Evolutionary conservation across 37 sponge, comb jelly and placozoan genomes (phyloP).

Genomic region (Corticium candelabrum): DNA sequence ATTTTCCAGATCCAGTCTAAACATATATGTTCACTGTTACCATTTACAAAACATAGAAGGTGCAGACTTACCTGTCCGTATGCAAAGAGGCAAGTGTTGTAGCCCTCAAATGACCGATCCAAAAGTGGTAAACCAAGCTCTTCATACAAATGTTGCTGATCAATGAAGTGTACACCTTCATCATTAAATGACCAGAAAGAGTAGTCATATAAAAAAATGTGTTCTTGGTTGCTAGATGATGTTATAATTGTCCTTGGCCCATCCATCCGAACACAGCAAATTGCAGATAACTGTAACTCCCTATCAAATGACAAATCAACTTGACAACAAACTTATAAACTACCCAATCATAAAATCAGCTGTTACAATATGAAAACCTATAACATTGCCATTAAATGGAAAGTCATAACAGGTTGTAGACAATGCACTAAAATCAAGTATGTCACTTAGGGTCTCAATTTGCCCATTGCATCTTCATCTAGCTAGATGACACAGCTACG

Average conservation of each 20-base stretch:
- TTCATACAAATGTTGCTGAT: constrained; percentile 51
- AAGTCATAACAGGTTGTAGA: too few species aligned
- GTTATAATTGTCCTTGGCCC: constrained; percentile 6
- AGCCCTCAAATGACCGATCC: constrained; percentile 73
- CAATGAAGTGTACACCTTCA: constrained; percentile 10
- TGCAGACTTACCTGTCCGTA: constrained; percentile 63
- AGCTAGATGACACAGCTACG: too few species aligned
- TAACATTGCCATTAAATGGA: too few species aligned
- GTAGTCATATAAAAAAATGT: constrained; percentile 58
- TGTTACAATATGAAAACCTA: too few species aligned
- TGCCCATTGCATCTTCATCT: too few species aligned
- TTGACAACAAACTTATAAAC: too few species aligned
- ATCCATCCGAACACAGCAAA: not conserved
- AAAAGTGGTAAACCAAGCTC: constrained; percentile 60
- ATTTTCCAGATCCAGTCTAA: constrained; percentile 85
- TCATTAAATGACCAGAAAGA: constrained; percentile 71
- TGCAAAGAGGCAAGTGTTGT: constrained; percentile 84
- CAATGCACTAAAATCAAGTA: too few species aligned
- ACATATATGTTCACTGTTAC: not conserved
- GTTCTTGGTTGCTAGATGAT: not conserved
- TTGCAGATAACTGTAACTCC: not conserved
- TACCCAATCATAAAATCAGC: too few species aligned
- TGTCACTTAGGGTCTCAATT: too few species aligned
- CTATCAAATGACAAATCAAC: too few species aligned
- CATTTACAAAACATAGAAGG: not conserved